Evolutionary conservation across 2,888 invertebrate genomes (phyloP).

Genomic region (Drosophila ezoana): DNA sequence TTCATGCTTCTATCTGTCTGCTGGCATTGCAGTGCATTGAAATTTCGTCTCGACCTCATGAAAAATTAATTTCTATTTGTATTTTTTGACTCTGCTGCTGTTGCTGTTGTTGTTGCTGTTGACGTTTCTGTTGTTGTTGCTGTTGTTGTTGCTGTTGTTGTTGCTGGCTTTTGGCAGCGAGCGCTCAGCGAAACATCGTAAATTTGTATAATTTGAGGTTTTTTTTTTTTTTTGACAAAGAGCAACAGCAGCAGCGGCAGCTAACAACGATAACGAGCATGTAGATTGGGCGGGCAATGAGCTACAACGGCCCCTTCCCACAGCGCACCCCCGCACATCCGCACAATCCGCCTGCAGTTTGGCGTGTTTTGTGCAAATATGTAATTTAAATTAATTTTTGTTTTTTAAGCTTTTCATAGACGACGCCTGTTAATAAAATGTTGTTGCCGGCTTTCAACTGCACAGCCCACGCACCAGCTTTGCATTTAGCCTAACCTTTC

Average conservation of each 20-base stretch:
- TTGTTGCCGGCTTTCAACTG: conserved; percentile 31
- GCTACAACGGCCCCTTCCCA: not conserved
- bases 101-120: conserved; percentile 2
- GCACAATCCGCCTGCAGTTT: conserved; percentile 24
- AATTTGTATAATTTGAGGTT: conserved; percentile 77
- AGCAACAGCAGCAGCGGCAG: conserved; percentile 44
- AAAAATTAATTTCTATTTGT: conserved; percentile 38
- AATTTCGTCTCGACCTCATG: conserved; percentile 33
- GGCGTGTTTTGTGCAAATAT: conserved; percentile 74
- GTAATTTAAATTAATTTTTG: conserved; percentile 80
- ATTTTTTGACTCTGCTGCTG: conserved; percentile 33
- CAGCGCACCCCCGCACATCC: too few species aligned
- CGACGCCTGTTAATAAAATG: conserved; percentile 76
- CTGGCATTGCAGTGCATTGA: conserved; percentile 31
- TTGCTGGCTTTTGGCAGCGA: conserved; percentile 57
- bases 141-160: conserved; percentile 25
- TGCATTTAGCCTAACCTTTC: conserved; percentile 14
- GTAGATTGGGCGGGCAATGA: conserved; percentile 11
- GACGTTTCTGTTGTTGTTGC: conserved; percentile 1
- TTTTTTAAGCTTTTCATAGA: conserved; percentile 74
- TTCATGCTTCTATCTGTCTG: not conserved
- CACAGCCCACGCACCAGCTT: conserved; percentile 16
- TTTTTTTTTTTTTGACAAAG: conserved; percentile 57
- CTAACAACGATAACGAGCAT: conserved; percentile 40
- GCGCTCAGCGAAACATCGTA: conserved; percentile 68